phyloP scores from a whole-genome alignment of 2,797 vertebrate species.

The Microctenopoma lineatum region DNA sequence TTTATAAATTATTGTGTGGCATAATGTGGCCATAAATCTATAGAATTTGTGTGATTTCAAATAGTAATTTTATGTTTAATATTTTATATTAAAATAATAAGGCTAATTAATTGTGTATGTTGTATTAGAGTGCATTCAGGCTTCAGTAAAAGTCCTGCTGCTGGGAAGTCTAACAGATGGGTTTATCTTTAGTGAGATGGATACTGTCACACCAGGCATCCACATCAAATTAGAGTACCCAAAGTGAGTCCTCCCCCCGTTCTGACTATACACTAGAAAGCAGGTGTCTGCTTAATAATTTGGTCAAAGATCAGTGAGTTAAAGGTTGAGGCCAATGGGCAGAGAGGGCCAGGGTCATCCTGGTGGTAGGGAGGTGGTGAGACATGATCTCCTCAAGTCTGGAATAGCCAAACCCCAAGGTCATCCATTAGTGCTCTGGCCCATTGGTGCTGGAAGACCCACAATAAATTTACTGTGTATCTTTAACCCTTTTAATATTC shows the following conservation, averaged over 20 bases:
- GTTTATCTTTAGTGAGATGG: slow-evolving; percentile 79
- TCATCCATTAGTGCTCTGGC: slow-evolving; percentile 99
- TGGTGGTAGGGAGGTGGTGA: slow-evolving; percentile 89
- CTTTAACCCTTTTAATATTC: slow-evolving; percentile 98
- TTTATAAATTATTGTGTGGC: slow-evolving; percentile 48
- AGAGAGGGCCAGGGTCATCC: slow-evolving; percentile 91
- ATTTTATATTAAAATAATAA: slow-evolving; percentile 23
- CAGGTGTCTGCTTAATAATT: slow-evolving; percentile 99
- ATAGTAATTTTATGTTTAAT: slow-evolving; percentile 33
- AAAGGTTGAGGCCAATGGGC: slow-evolving; percentile 93
- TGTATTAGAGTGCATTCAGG: slow-evolving; percentile 9
- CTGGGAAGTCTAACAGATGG: slow-evolving; percentile 83
- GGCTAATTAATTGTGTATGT: slow-evolving; percentile 44
- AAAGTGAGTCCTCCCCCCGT: slow-evolving; percentile 70
- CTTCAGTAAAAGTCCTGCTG: slow-evolving; percentile 55
- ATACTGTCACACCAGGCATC: slow-evolving; percentile 86
- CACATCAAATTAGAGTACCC: slow-evolving; percentile 89
- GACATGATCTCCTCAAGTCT: slow-evolving; percentile 90
- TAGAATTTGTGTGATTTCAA: slow-evolving; percentile 47
- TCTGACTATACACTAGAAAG: slow-evolving; percentile 87
- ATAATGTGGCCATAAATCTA: slow-evolving; percentile 58
- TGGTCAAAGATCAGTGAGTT: slow-evolving; percentile 99
- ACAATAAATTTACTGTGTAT: slow-evolving; percentile 96
- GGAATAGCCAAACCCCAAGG: slow-evolving; percentile 94
- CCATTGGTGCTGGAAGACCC: slow-evolving; percentile 86